phyloP scores from a whole-genome alignment of 2,113 vertebrate species.

The Ictalurus furcatus region DNA sequence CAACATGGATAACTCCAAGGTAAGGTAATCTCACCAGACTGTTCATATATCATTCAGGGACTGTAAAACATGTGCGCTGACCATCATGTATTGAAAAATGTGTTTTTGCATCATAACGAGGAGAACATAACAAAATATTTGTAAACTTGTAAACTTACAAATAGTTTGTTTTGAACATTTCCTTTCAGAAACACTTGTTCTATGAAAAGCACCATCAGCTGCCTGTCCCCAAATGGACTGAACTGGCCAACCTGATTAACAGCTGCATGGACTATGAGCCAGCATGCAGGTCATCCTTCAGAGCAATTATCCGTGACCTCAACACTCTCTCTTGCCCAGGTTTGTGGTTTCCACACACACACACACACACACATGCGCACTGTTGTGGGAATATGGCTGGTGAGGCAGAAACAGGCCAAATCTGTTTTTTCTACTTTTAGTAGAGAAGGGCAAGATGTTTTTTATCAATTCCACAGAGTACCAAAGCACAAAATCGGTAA shows the following conservation, averaged over 20 bases:
- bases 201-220: constrained; percentile 95
- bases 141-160: not conserved
- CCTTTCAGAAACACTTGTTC: constrained; percentile 86
- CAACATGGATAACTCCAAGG: constrained; percentile 89
- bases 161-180: not conserved
- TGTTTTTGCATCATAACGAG: not conserved
- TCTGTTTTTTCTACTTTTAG: not conserved
- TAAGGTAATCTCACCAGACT: constrained; percentile 53
- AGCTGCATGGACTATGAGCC: constrained; percentile 98
- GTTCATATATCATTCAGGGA: not conserved
- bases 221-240: constrained; percentile 94
- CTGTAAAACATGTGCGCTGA: not conserved
- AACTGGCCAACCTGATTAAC: constrained; percentile 95
- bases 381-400: not conserved
- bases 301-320: constrained; percentile 92
- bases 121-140: not conserved
- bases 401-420: not conserved
- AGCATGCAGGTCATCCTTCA: constrained; percentile 89
- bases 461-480: no score
- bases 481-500: not conserved
- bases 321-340: constrained; percentile 97
- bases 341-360: constrained; percentile 57
- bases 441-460: not conserved
- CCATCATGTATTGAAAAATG: not conserved
- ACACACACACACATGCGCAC: not conserved